Percentiles rank a stretch among this genome's conserved stretches.
These are phyloP conservation scores for Daphoenositta chrysoptera DNA, from an alignment of 2,113 vertebrate genomes.

Conservation along the genomic window DNA sequence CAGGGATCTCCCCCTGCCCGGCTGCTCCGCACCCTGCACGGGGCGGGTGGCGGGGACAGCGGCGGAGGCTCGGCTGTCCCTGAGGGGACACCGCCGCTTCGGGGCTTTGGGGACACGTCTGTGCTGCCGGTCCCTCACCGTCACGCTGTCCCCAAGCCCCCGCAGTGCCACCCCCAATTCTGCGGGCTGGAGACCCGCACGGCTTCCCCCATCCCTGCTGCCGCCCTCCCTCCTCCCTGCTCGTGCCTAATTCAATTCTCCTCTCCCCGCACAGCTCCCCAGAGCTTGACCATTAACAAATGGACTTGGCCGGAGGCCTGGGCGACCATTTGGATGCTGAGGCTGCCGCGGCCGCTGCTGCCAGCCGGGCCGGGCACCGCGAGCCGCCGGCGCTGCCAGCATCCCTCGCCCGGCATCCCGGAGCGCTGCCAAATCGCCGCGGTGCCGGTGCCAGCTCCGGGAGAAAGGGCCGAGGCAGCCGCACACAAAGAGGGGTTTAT, in stretches of 20 bases:
- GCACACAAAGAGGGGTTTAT: conserved; percentile 58
- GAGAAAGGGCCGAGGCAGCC: neutral
- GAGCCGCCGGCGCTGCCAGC: neutral
- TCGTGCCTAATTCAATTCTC: neutral
- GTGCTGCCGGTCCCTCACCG: rapidly evolving
- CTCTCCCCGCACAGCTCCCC: neutral
- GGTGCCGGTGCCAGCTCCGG: neutral
- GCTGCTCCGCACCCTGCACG: neutral
- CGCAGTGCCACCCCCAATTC: neutral
- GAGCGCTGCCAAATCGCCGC: neutral
- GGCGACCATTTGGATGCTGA: neutral
- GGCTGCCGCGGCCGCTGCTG: neutral
- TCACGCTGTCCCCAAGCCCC: neutral
- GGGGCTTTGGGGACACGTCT: neutral
- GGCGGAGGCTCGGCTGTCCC: rapidly evolving
- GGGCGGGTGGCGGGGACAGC: neutral
- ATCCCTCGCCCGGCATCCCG: neutral
- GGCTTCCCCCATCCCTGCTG: neutral
- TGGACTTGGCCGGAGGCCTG: neutral
- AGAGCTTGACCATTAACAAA: neutral
- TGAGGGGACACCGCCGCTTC: rapidly evolving
- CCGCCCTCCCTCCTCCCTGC: neutral
- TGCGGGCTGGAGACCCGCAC: rapidly evolving
- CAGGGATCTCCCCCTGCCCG: neutral
- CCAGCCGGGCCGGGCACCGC: neutral